Evolutionary conservation across 2,888 invertebrate genomes (phyloP), one percentile per base, ranked within the genome.

Genomic region (Tachina lurida): DNA sequence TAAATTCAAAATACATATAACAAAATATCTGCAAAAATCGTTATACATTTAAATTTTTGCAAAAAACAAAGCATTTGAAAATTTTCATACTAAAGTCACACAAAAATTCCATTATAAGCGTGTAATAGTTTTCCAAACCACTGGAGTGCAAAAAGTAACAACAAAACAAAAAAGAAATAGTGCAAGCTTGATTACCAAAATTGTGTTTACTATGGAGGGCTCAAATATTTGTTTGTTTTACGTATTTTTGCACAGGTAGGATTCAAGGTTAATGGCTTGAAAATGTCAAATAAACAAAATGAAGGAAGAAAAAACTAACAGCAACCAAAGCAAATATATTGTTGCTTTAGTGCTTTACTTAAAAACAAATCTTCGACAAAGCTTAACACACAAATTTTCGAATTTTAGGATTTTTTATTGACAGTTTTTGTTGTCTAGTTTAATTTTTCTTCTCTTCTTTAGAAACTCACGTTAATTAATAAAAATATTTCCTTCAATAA

Each of bases 41-140:
- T 12, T 12, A 49, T 17, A 67, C 2, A 52, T 49, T 13, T n/a
- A 63, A 49, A 39, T n/a, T 7, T 2, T 12, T 31, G 8, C 39
- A 17, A 63, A 78, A 56, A 65, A 47, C 10, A 67, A 73, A 58
- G 43, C 17, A 31, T 52, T 81, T 31, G 52, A 62, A 63, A 60
- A 54, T 47, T 17, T 31, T 15, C 49, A 58, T 13, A 52, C 41
- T 17, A 60, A 67, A 60, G 22, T 19, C 19, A 75, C 54, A 67
- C 60, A 15, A 19, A 49, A 60, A 82, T 43, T 71, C 52, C 49
- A 52, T 67, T 81, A 62, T 52, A 41, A 73, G n/a, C 56, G 31
- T 71, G 43, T 77, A 79, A 79, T 79, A 83, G 86, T 83, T 86
- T 79, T 83, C 67, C 52, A 76, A 83, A 52, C 73, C 83, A 77